Conservation (phyloP, 2,888 invertebrate species). For the Tridacna gigas region DNA sequence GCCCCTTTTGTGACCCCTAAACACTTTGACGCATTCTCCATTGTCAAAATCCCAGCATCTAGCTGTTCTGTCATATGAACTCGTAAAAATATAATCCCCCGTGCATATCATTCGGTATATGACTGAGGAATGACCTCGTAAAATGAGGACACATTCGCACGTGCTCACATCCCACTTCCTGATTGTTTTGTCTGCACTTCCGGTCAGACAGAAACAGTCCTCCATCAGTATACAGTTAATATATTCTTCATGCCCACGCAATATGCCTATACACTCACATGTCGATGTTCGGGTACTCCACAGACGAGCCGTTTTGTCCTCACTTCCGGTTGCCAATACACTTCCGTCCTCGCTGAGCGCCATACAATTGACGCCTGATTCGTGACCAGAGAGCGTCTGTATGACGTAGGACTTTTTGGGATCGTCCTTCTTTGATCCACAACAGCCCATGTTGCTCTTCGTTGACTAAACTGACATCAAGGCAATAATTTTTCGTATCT, state of each 20-base stretch:
- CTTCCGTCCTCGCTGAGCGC: slow-evolving; percentile 86
- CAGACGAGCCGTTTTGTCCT: slow-evolving; percentile 85
- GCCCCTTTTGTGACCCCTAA: slow-evolving; percentile 85
- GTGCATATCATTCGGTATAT: slow-evolving; percentile 86
- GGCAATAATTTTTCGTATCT: neutral
- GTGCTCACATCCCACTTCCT: slow-evolving; percentile 86
- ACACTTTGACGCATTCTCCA: slow-evolving; percentile 84
- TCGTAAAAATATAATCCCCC: slow-evolving; percentile 84
- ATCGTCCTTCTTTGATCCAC: slow-evolving; percentile 74
- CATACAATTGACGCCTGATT: slow-evolving; percentile 86
- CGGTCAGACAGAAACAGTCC: slow-evolving; percentile 86
- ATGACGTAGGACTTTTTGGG: slow-evolving; percentile 72
- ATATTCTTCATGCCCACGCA: slow-evolving; percentile 85
- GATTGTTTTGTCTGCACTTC: slow-evolving; percentile 86
- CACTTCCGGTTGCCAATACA: slow-evolving; percentile 86
- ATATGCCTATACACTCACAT: slow-evolving; percentile 85
- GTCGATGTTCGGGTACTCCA: slow-evolving; percentile 85
- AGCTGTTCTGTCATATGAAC: slow-evolving; percentile 83
- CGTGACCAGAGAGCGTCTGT: slow-evolving; percentile 84
- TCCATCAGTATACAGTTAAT: slow-evolving; percentile 85
- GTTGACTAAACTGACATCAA: neutral
- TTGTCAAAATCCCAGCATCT: slow-evolving; percentile 86
- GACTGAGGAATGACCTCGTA: slow-evolving; percentile 85
- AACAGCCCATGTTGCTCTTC: slow-evolving; percentile 71
- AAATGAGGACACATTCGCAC: slow-evolving; percentile 85